phyloP scores from a whole-genome alignment of 1,140 invertebrate species.

The Cephus cinctus region DNA sequence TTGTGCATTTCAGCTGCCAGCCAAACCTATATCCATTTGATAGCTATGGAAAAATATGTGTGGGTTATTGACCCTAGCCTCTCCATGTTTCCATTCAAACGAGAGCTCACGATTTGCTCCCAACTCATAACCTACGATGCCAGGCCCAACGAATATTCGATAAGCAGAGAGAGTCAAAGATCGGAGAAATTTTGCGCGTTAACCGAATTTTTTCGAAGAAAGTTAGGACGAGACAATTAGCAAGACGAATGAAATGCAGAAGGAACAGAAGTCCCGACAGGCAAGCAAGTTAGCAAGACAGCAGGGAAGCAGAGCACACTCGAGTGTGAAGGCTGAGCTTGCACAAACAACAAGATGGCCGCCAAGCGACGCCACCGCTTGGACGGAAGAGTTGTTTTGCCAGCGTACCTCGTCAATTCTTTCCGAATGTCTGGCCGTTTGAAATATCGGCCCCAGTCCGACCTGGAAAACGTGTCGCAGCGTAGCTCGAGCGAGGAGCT shows the following conservation, averaged over 20 bases:
- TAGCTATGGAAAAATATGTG: constrained; percentile 30
- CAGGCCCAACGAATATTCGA: no score
- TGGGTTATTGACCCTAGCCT: constrained; percentile 27
- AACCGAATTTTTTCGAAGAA: background rate
- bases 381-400: background rate
- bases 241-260: background rate
- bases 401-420: constrained; percentile 16
- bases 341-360: constrained; percentile 55
- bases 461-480: constrained; percentile 28
- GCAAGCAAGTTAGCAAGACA: no score
- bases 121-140: no score
- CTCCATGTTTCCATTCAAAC: background rate
- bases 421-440: constrained; percentile 34
- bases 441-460: constrained; percentile 33
- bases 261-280: background rate
- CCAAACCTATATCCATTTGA: constrained; percentile 26
- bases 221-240: background rate
- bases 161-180: background rate
- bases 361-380: constrained; percentile 19
- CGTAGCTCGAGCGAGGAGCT: no score
- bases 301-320: constrained; percentile 22
- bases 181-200: background rate
- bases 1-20: constrained; percentile 27
- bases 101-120: background rate
- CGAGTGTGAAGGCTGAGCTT: constrained; percentile 43